Conservation (phyloP, 2,113 vertebrate species). For the Prietella phreatophila region DNA sequence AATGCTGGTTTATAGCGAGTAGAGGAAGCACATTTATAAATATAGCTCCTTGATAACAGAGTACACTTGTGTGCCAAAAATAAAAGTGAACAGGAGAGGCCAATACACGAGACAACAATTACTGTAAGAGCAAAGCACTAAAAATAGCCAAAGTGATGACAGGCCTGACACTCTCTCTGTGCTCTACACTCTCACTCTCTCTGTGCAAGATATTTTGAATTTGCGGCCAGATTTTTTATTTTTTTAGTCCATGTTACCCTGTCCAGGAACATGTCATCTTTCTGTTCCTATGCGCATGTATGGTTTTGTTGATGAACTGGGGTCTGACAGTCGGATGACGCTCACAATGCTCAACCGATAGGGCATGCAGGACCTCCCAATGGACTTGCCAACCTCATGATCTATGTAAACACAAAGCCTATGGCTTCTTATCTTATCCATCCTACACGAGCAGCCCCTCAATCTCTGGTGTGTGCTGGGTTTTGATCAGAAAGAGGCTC, state of each 20-base stretch:
- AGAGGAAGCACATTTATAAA: not conserved
- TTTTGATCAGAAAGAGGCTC: conserved; percentile 7
- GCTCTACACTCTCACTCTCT: not conserved
- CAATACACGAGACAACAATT: conserved; percentile 23
- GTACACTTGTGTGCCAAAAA: conserved; percentile 7
- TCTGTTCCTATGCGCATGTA: conserved; percentile 51
- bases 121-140: conserved; percentile 24
- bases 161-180: not conserved
- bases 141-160: conserved; percentile 34
- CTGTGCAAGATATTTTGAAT: conserved; percentile 44
- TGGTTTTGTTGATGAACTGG: conserved; percentile 60
- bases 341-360: conserved; percentile 61
- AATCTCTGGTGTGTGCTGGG: not conserved
- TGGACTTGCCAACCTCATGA: conserved; percentile 63
- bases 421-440: conserved; percentile 54
- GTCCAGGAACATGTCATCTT: conserved; percentile 45
- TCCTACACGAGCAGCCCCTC: not conserved
- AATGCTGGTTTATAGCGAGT: not conserved
- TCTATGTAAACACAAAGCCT: conserved; percentile 64
- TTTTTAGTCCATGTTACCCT: conserved; percentile 25
- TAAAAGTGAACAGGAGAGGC: not conserved
- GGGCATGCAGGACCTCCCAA: conserved; percentile 67
- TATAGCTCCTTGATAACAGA: conserved; percentile 8
- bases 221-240: conserved; percentile 45
- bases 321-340: conserved; percentile 51